Base-by-base conservation (phyloP, 2,113 vertebrate genomes). In the Ptyas mucosa region DNA sequence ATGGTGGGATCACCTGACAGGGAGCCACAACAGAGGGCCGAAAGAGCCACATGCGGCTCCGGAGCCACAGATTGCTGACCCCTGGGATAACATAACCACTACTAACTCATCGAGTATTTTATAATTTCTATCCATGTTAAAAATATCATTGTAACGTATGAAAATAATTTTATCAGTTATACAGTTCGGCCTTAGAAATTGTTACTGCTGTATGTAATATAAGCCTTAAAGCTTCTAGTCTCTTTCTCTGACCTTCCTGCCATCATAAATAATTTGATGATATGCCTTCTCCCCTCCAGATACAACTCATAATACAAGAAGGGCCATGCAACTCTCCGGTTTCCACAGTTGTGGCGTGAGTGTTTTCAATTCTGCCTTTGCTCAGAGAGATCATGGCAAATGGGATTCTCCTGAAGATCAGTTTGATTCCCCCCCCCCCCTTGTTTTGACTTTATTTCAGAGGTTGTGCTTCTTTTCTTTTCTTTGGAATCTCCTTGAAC, bases 401-500 rank as follows among this genome's bases (percentile, higher is more conserved):
- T 91, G 90, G 92, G 3, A 53, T 61, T 54, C 23, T 55, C 29
- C 26, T 92, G 54, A 94, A 94, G 24, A 93, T 93, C 90, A 93
- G 14, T 55, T 87, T 93, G 20, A 24, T 53, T 53, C 90, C 88
- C n/a, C 3, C 14, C 14, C 53, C 52, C 11, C 53, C 14, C 24
- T 88, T 94, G 49, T 0, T 0, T 89, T 86, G 61, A 90, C 90
- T 93, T 93, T 93, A 55, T 94, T 96, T 94, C 85, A 58, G 3
- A 11, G 93, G 8, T 55, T 11, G 91, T 53, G 39, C 81, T 92
- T 95, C 89, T 93, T 94, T 75, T 87, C 0, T 26, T 86, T 94
- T 64, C 93, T 52, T 0, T 58, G 91, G 39, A 12, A 94, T 94
- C 5, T 86, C 95, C 89, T 91, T 95, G 87, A 96, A 94, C 85